Conservation (phyloP, 2,113 vertebrate species). For the Cyrtonyx montezumae region DNA sequence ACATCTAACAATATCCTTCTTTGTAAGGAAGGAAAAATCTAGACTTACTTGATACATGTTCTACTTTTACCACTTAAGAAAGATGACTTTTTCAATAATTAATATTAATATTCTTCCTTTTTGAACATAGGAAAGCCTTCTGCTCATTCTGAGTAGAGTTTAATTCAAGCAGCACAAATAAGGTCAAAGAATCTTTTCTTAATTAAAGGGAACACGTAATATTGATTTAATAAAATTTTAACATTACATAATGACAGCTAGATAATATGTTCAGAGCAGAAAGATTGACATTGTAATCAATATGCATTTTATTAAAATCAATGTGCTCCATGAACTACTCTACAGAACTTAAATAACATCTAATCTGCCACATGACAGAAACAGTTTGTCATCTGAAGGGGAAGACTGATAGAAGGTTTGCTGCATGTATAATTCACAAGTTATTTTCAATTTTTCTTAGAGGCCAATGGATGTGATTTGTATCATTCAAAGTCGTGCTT, state of each 20-base stretch:
- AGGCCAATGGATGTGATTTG: neutral
- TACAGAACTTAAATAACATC: conserved; percentile 66
- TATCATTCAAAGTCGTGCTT: neutral
- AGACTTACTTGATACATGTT: neutral
- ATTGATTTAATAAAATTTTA: conserved; percentile 80
- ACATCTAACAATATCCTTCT: neutral
- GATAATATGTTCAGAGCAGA: conserved; percentile 66
- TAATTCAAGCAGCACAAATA: conserved; percentile 59
- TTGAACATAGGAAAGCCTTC: conserved; percentile 21
- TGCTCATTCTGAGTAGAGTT: conserved; percentile 19
- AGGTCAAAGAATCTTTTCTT: conserved; percentile 66
- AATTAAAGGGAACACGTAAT: conserved; percentile 73
- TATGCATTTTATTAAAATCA: conserved; percentile 81
- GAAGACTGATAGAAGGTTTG: conserved; percentile 8
- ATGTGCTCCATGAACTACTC: conserved; percentile 56
- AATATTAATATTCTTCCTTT: neutral
- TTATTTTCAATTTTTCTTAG: neutral
- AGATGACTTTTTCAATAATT: neutral
- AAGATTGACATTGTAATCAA: conserved; percentile 76
- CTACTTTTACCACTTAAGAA: neutral
- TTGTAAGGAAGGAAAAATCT: neutral
- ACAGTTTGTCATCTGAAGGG: conserved; percentile 40
- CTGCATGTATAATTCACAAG: neutral
- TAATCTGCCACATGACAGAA: conserved; percentile 57
- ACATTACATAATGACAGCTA: conserved; percentile 72